Evolutionary conservation across 2,113 vertebrate genomes (phyloP).

Genomic region (Camelus bactrianus): DNA sequence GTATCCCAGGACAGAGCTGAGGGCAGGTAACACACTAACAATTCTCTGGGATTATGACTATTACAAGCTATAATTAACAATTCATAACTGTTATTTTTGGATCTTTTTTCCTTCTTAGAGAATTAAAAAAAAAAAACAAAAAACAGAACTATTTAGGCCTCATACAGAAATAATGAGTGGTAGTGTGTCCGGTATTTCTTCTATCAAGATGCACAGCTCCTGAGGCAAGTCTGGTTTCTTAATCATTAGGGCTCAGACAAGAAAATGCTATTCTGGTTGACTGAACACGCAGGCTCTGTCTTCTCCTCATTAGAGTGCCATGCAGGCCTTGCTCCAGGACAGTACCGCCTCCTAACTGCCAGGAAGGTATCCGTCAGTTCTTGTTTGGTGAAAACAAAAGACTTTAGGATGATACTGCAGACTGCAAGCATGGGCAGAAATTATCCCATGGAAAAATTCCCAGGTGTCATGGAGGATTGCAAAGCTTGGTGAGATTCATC

Average conservation of each 20-base stretch:
- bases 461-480: neutral
- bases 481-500: neutral
- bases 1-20: constrained; percentile 82
- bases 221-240: constrained; percentile 13
- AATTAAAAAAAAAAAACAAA: neutral
- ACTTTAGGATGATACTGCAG: neutral
- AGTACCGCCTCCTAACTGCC: too few species aligned
- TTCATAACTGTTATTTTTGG: constrained; percentile 82
- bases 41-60: constrained; percentile 84
- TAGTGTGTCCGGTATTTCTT: neutral
- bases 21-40: constrained; percentile 83
- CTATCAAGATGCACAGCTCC: neutral
- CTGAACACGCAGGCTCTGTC: neutral
- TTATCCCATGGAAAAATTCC: neutral
- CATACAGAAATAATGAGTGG: constrained; percentile 17
- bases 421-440: neutral
- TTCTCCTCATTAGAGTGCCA: neutral
- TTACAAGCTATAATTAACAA: constrained; percentile 84
- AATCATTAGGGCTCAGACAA: neutral
- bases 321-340: neutral
- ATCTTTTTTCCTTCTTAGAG: constrained; percentile 69
- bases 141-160: constrained; percentile 60
- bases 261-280: neutral
- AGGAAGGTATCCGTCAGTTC: neutral
- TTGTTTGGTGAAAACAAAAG: neutral